Percentiles rank a stretch among this genome's conserved stretches.
Conservation (phyloP, 2,113 vertebrate species). For the Bos javanicus region DNA sequence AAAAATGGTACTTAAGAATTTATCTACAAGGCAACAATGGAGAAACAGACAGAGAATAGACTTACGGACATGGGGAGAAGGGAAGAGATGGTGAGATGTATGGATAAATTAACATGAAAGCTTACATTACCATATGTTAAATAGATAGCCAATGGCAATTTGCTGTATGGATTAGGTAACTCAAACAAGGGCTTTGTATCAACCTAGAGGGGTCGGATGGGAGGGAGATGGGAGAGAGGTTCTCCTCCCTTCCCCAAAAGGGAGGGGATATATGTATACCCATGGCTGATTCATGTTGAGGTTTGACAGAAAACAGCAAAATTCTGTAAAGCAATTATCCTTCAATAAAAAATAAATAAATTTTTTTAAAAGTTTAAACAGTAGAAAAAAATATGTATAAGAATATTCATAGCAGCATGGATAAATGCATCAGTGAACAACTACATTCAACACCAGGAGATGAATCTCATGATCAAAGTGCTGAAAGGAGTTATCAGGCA, state of each 20-base stretch:
- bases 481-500: background rate
- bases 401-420: background rate
- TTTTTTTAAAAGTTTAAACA: accelerated
- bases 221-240: background rate
- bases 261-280: background rate
- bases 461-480: background rate
- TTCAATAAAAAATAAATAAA: background rate
- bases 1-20: background rate
- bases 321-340: background rate
- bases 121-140: background rate
- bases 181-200: background rate
- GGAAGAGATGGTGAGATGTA: background rate
- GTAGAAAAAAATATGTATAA: background rate
- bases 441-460: background rate
- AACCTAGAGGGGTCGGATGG: background rate
- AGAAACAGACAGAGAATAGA: background rate
- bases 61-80: background rate
- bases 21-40: background rate
- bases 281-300: background rate
- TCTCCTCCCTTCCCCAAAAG: background rate
- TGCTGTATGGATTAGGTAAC: background rate
- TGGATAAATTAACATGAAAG: background rate
- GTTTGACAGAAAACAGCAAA: background rate
- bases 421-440: background rate
- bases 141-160: background rate